These are phyloP conservation scores for Bimastos eiseni DNA, from an alignment of 2,888 invertebrate genomes.

Conservation along the genomic window DNA sequence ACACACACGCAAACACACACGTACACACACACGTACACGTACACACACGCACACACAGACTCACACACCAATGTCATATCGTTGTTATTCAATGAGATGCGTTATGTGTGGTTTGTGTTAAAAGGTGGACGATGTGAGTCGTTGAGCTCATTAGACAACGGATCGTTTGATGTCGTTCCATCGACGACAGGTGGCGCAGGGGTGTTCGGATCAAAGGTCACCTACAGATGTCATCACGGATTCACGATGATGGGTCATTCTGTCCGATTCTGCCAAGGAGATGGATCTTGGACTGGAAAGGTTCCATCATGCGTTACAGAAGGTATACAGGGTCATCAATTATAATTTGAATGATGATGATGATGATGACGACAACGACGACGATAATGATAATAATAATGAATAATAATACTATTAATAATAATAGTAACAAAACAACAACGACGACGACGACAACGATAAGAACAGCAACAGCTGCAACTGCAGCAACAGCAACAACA, in stretches of 20 bases:
- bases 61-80: too few relatives aligned
- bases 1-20: too few relatives aligned
- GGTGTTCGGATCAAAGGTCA: constrained; percentile 41
- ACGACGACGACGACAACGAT: too few relatives aligned
- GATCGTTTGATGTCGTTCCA: constrained; percentile 56
- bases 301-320: constrained; percentile 59
- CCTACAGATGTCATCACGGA: constrained; percentile 61
- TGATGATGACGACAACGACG: too few relatives aligned
- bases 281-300: constrained; percentile 63
- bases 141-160: constrained; percentile 55
- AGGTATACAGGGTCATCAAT: constrained; percentile 2
- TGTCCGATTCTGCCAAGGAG: constrained; percentile 63
- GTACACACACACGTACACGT: too few relatives aligned
- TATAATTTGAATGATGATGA: background rate
- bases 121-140: constrained; percentile 58
- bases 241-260: constrained; percentile 61
- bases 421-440: too few relatives aligned
- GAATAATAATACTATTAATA: too few relatives aligned
- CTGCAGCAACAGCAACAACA: too few relatives aligned
- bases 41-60: too few relatives aligned
- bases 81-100: background rate
- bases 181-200: constrained; percentile 38
- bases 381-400: background rate
- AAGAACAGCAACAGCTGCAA: too few relatives aligned
- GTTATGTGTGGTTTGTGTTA: background rate